Percentiles rank a stretch among this genome's conserved stretches.
phyloP scores from a whole-genome alignment of 92 coral and sea anemone genomes.

The Meandrina meandrites region DNA sequence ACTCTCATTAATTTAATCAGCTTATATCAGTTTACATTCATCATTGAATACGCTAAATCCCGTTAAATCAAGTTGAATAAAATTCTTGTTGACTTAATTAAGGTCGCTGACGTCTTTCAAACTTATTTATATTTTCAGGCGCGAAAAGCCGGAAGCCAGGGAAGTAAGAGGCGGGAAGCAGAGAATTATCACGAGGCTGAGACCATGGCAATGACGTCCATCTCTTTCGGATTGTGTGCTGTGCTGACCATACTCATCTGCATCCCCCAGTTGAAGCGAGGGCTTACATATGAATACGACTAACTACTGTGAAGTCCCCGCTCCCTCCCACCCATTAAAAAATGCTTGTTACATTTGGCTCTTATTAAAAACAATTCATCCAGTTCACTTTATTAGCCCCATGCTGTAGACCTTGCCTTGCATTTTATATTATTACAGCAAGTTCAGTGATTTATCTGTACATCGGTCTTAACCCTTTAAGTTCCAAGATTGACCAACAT shows the following conservation, averaged over 20 bases:
- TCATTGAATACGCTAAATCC: too few species aligned
- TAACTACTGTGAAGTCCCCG: neutral
- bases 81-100: too few species aligned
- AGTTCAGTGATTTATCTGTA: neutral
- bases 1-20: too few species aligned
- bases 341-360: neutral
- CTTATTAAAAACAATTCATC: neutral
- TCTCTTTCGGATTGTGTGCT: conserved; percentile 64
- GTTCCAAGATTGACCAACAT: too few species aligned
- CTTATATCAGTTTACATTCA: too few species aligned
- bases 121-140: conserved; percentile 41
- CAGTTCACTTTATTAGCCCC: neutral
- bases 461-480: too few species aligned
- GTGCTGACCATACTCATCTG: conserved; percentile 69
- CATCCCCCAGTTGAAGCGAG: conserved; percentile 57
- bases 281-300: neutral
- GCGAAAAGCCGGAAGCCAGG: conserved; percentile 40
- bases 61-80: too few species aligned
- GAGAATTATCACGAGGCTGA: conserved; percentile 74
- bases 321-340: neutral
- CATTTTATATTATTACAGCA: neutral
- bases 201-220: conserved; percentile 75
- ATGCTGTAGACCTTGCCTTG: neutral
- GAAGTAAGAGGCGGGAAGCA: conserved; percentile 39
- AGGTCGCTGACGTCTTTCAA: neutral